Evolutionary conservation across 92 coral and sea anemone species (phyloP).

Genomic region (Palythoa heliodiscus): DNA sequence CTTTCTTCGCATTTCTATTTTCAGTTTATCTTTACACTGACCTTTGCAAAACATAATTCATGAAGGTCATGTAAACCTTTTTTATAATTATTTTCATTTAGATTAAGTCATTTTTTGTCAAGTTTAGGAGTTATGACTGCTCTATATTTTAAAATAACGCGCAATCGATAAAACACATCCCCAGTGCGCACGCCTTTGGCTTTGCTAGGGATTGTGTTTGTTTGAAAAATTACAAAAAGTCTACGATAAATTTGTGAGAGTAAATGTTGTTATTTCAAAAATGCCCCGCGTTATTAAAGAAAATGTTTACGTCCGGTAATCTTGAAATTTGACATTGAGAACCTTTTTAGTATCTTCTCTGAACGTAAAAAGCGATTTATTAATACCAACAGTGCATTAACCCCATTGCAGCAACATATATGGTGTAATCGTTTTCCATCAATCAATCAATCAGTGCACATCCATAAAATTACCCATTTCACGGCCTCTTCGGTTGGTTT

Average conservation of each 20-base stretch:
- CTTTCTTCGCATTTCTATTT: neutral
- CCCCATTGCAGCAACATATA: too few relatives aligned
- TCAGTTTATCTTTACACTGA: neutral
- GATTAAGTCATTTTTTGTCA: neutral
- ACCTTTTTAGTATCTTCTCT: neutral
- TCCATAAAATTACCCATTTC: neutral
- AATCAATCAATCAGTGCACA: neutral
- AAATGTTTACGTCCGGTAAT: neutral
- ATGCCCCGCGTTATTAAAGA: neutral
- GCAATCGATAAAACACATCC: neutral
- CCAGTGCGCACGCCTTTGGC: too few relatives aligned
- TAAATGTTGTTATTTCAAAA: neutral
- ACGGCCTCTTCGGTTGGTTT: neutral
- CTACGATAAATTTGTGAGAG: too few relatives aligned
- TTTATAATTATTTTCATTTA: neutral
- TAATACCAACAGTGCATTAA: neutral
- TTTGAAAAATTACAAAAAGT: too few relatives aligned
- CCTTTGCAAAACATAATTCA: neutral
- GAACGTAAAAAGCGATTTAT: neutral
- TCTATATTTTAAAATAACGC: neutral
- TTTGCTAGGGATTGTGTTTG: too few relatives aligned
- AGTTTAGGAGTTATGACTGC: too few relatives aligned
- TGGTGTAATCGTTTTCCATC: too few relatives aligned
- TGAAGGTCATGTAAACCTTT: neutral
- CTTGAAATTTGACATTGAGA: neutral